These are phyloP conservation scores for Amiota mariae DNA, from an alignment of 2,888 invertebrate species.

Conservation along the genomic window DNA sequence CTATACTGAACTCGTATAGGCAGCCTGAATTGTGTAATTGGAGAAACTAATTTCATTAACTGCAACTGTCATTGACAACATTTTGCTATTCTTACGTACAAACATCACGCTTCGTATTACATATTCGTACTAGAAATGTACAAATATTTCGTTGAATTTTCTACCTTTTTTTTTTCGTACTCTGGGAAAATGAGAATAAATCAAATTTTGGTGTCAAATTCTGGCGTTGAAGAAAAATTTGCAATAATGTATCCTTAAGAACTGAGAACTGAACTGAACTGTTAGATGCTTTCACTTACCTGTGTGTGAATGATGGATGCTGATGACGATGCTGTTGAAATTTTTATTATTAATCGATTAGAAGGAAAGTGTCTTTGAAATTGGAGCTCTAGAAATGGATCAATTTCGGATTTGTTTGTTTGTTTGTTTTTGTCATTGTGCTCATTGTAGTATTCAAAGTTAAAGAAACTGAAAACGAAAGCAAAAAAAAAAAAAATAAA, in stretches of 20 bases:
- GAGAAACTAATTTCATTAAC: slow-evolving; percentile 36
- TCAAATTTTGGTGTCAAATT: slow-evolving; percentile 52
- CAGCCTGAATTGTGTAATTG: not conserved
- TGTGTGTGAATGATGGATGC: slow-evolving; percentile 9
- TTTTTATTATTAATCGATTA: slow-evolving; percentile 5
- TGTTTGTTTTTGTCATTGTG: too few species aligned
- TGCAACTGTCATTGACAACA: slow-evolving; percentile 52
- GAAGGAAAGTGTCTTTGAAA: slow-evolving; percentile 60
- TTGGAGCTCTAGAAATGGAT: slow-evolving; percentile 41
- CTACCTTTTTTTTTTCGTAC: slow-evolving; percentile 49
- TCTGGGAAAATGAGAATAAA: slow-evolving; percentile 27
- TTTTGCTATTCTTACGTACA: slow-evolving; percentile 18
- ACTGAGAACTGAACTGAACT: too few species aligned
- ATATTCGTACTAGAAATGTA: too few species aligned
- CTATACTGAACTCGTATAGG: not conserved
- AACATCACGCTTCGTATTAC: slow-evolving; percentile 45
- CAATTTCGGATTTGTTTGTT: too few species aligned
- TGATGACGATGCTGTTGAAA: too few species aligned
- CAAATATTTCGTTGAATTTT: slow-evolving; percentile 19
- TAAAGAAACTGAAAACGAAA: too few species aligned
- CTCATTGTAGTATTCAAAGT: too few species aligned
- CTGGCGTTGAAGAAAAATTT: slow-evolving; percentile 49
- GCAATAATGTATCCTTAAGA: slow-evolving; percentile 59
- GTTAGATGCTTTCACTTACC: slow-evolving; percentile 28
- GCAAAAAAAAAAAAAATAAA: too few species aligned